Conservation (phyloP, 2,888 invertebrate species). For the Rhagium mordax region DNA sequence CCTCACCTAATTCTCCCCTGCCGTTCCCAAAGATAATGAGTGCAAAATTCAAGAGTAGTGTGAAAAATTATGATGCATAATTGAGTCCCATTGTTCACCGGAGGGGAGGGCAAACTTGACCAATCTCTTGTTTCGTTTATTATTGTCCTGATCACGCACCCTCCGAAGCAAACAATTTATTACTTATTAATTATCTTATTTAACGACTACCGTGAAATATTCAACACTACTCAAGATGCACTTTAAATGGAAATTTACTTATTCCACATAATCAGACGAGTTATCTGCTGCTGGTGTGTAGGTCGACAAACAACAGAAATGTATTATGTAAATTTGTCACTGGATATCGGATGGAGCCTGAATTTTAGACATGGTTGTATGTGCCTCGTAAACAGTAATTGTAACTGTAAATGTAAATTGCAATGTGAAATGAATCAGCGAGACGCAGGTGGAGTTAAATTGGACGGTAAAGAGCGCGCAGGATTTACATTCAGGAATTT, state of each 20-base stretch:
- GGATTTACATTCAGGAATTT: background rate
- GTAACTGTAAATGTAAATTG: constrained; percentile 38
- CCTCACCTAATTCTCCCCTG: too few relatives aligned
- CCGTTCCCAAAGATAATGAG: too few relatives aligned
- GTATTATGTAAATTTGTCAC: constrained; percentile 23
- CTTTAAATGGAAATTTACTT: background rate
- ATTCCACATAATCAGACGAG: background rate
- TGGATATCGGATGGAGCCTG: background rate
- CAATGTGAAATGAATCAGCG: constrained; percentile 35
- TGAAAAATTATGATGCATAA: too few relatives aligned
- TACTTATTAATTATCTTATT: too few relatives aligned
- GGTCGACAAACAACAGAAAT: constrained; percentile 8
- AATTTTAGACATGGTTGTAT: constrained; percentile 10
- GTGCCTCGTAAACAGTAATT: constrained; percentile 38
- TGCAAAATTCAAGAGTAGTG: too few relatives aligned
- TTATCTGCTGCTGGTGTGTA: background rate
- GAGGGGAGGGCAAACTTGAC: too few relatives aligned
- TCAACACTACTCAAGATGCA: too few relatives aligned
- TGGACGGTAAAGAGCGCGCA: background rate
- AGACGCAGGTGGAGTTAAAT: constrained; percentile 29
- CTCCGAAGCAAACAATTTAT: too few relatives aligned
- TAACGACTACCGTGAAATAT: too few relatives aligned
- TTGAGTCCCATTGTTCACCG: too few relatives aligned
- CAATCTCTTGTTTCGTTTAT: too few relatives aligned
- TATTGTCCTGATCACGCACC: too few relatives aligned